Evolutionary conservation across 2,888 invertebrate species (phyloP).

Genomic region (Girardia tigrina): DNA sequence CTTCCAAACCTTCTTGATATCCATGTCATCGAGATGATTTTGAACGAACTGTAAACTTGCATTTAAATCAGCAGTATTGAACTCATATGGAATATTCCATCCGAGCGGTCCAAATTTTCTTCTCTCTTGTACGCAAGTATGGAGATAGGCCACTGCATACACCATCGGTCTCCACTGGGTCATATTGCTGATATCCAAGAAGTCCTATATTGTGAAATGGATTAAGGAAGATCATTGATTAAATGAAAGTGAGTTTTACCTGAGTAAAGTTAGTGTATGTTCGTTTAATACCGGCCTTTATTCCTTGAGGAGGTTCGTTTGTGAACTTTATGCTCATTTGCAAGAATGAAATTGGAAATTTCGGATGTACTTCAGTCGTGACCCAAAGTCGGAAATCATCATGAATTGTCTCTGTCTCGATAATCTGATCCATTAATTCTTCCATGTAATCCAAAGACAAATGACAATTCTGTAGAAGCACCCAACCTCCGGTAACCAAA

Average conservation of each 20-base stretch:
- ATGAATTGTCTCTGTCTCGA: conserved; percentile 46
- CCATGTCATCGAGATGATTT: conserved; percentile 49
- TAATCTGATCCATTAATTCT: conserved; percentile 57
- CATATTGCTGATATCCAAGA: conserved; percentile 49
- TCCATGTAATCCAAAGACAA: conserved; percentile 79
- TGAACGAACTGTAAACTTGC: conserved; percentile 49
- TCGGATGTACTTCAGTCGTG: conserved; percentile 49
- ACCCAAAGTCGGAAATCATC: conserved; percentile 50
- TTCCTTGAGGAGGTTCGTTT: conserved; percentile 51
- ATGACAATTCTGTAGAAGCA: conserved; percentile 83
- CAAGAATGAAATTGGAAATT: conserved; percentile 51
- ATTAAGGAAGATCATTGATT: neutral
- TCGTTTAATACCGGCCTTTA: conserved; percentile 49
- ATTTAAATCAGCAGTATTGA: conserved; percentile 48
- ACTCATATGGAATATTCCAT: conserved; percentile 51
- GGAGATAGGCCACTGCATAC: conserved; percentile 49
- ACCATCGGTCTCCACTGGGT: conserved; percentile 51
- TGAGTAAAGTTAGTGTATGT: conserved; percentile 48
- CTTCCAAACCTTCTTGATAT: conserved; percentile 49
- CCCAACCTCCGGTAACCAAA: conserved; percentile 68
- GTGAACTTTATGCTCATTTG: conserved; percentile 51
- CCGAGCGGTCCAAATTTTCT: conserved; percentile 51
- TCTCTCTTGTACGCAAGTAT: conserved; percentile 50
- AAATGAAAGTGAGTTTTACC: neutral
- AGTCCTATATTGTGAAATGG: conserved; percentile 40